These are phyloP conservation scores for Dasyurus viverrinus DNA, from an alignment of 2,113 vertebrate species.

Conservation along the genomic window DNA sequence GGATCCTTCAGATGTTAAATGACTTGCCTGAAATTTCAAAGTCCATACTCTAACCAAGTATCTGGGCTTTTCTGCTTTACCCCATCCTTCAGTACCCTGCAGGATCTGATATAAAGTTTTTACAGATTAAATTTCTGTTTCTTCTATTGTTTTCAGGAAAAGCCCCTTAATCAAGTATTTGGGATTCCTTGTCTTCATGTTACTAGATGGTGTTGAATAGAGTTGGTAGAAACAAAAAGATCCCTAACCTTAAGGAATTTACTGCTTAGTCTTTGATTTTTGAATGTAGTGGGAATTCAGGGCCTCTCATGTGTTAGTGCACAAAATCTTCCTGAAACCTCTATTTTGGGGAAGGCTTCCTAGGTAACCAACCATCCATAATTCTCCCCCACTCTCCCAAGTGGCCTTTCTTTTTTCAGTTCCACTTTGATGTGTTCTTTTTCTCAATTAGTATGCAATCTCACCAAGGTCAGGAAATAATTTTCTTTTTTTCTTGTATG, in stretches of 20 bases:
- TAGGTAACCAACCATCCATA: background rate
- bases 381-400: background rate
- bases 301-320: background rate
- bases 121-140: background rate
- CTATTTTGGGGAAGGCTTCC: background rate
- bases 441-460: background rate
- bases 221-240: background rate
- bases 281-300: background rate
- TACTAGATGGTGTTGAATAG: background rate
- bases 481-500: background rate
- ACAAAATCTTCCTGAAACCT: background rate
- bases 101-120: background rate
- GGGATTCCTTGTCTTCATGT: background rate
- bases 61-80: background rate
- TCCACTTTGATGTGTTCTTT: background rate
- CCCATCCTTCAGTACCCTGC: background rate
- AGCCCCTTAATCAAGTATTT: background rate
- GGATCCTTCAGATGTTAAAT: background rate
- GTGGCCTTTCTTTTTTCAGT: background rate
- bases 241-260: background rate
- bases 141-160: background rate
- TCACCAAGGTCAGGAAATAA: background rate
- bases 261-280: background rate
- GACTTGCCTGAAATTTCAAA: background rate
- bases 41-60: background rate